A percentile compares a stretch with the other conserved stretches of the same genome.
phyloP scores from a whole-genome alignment of 2,113 vertebrate species.

The Cichladusa arquata region DNA sequence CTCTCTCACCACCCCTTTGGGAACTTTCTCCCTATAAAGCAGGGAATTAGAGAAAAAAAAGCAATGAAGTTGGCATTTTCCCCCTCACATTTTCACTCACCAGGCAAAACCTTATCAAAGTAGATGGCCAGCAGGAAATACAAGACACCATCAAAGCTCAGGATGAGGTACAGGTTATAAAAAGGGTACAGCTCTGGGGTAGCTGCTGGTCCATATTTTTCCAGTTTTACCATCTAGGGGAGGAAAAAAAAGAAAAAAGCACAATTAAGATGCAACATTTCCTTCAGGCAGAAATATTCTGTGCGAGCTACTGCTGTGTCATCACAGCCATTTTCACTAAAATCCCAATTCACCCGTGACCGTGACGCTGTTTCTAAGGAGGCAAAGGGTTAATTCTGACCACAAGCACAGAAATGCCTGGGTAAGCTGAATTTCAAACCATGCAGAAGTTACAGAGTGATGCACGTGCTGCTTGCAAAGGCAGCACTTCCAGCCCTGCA shows the following conservation, averaged over 20 bases:
- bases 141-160: slow-evolving; percentile 80
- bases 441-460: background rate
- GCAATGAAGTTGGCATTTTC: background rate
- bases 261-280: background rate
- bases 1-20: background rate
- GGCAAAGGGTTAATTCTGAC: background rate
- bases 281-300: background rate
- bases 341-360: background rate
- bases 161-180: slow-evolving; percentile 73
- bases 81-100: slow-evolving; percentile 61
- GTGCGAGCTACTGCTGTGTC: background rate
- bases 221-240: slow-evolving; percentile 78
- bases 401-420: background rate
- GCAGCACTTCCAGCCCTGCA: background rate
- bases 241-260: background rate
- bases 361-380: background rate
- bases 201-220: slow-evolving; percentile 72
- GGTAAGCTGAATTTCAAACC: background rate
- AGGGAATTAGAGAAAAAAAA: background rate
- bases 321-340: background rate
- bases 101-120: slow-evolving; percentile 86
- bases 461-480: background rate
- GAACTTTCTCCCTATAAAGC: background rate
- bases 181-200: slow-evolving; percentile 73
- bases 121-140: slow-evolving; percentile 85